Percentiles rank a stretch among this genome's conserved stretches.
Conservation (phyloP, 1,140 invertebrate genomes). For the Tenebrio molitor region DNA sequence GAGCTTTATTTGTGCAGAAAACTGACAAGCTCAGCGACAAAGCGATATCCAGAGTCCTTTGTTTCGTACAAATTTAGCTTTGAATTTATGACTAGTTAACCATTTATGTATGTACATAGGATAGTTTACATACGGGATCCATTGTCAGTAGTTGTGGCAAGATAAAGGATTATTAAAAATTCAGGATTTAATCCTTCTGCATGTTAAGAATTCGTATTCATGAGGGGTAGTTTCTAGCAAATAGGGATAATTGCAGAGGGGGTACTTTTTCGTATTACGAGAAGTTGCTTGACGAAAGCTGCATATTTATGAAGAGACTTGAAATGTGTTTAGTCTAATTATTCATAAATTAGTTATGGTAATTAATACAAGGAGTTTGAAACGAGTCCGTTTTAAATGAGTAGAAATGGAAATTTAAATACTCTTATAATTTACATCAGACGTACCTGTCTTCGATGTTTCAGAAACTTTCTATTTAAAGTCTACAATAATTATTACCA, state of each 20-base stretch:
- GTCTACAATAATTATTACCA: slow-evolving; percentile 20
- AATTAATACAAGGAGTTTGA: slow-evolving; percentile 49
- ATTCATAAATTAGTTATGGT: slow-evolving; percentile 54
- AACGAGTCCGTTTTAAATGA: slow-evolving; percentile 43
- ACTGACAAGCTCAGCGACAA: background rate
- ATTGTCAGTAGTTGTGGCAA: background rate
- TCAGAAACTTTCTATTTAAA: slow-evolving; percentile 1
- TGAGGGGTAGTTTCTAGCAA: slow-evolving; percentile 13
- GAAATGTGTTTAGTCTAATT: slow-evolving; percentile 49
- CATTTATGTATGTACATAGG: slow-evolving; percentile 5
- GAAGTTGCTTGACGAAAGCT: slow-evolving; percentile 36
- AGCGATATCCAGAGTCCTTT: background rate
- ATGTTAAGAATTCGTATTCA: slow-evolving; percentile 22
- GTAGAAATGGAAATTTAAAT: slow-evolving; percentile 53
- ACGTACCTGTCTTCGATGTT: slow-evolving; percentile 29
- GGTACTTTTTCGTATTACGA: slow-evolving; percentile 14
- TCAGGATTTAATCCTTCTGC: slow-evolving; percentile 16
- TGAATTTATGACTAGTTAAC: background rate
- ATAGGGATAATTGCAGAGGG: slow-evolving; percentile 19
- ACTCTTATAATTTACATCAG: slow-evolving; percentile 43
- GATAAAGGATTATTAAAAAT: slow-evolving; percentile 15
- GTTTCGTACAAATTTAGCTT: background rate
- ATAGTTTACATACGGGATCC: background rate
- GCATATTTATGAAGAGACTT: slow-evolving; percentile 51
- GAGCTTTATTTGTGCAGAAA: background rate